Evolutionary conservation across 37 sponge, comb jelly and placozoan genomes (phyloP), one percentile per base, ranked within the genome.

Genomic region (Ianthella basta): DNA sequence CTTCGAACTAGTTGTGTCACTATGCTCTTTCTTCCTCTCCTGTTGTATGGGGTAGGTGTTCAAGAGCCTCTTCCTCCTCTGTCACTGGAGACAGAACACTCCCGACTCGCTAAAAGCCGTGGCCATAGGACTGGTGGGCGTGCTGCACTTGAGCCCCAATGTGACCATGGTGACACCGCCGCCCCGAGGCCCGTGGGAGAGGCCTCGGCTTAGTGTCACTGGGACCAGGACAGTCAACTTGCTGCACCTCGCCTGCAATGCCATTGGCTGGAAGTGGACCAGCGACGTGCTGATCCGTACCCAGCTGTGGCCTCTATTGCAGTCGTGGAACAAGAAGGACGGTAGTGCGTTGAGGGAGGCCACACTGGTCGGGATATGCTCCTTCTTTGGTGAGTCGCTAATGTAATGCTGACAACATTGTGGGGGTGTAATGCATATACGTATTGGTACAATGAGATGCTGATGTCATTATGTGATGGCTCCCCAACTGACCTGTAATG

Each of bases 311-410:
- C 78, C 78, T 6, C 23, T 75, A 4, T 14, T 75, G 54, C 78
- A 75, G 78, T 50, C 78, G 1, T 75, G 78, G 78, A 75, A 50
- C 53, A 75, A 75, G 78, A 75, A 75, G 54, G 78, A 75, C 54
- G 12, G 15, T 12, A n/a, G 24, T 19, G 24, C 54, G 6, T 50
- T 75, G 20, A 75, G 12, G 54, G 78, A 75, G n/a, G 53, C 38
- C 54, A 75, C 78, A 1, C 2, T 75, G 41, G 78, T 40, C 25
- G 37, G 78, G 38, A 75, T 75, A 53, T 75, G 78, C 54, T n/a
- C 32, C 12, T 75, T 75, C n/a, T 40, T 75, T 50, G 78, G 78
- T 75, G 27, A 69, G 70, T 3, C 50, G 8, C 3, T 44, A 44
- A 44, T 44, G 6, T 10, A 8, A 44, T 44, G 50, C 50, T 44